Conservation (phyloP, 2,113 vertebrate species). For the Micronycteris hirsuta region DNA sequence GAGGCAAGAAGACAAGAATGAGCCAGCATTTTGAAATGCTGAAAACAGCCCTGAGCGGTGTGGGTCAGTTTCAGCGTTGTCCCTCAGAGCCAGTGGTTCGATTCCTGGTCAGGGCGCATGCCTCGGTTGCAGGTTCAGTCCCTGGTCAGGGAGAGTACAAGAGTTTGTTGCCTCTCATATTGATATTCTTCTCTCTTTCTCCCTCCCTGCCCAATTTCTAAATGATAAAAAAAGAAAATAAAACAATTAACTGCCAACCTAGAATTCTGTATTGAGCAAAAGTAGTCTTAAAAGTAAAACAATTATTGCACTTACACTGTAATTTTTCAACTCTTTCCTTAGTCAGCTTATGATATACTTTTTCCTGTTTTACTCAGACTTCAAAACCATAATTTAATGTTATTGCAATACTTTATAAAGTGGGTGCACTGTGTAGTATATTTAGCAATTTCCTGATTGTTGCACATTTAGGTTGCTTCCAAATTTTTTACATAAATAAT, state of each 20-base stretch:
- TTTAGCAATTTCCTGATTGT: constrained; percentile 12
- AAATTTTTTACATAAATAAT: background rate
- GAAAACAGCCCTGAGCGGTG: background rate
- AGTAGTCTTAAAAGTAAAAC: background rate
- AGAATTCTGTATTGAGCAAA: background rate
- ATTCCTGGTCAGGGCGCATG: too few species aligned
- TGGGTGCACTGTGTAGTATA: background rate
- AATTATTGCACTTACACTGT: background rate
- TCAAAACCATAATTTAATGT: background rate
- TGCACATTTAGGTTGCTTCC: background rate
- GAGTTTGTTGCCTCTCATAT: too few species aligned
- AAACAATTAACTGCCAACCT: background rate
- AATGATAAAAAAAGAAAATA: too few species aligned
- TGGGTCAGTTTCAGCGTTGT: too few species aligned
- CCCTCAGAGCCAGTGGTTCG: too few species aligned
- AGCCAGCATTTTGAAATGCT: background rate
- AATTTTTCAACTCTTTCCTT: background rate
- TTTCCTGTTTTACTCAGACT: background rate
- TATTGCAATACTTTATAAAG: background rate
- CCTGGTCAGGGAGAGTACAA: too few species aligned
- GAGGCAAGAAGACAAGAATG: background rate
- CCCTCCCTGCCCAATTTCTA: too few species aligned
- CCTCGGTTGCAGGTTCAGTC: too few species aligned
- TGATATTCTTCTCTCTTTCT: too few species aligned
- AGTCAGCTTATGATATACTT: background rate